phyloP scores from a whole-genome alignment of 2,797 vertebrate species.

The Hipposideros larvatus region DNA sequence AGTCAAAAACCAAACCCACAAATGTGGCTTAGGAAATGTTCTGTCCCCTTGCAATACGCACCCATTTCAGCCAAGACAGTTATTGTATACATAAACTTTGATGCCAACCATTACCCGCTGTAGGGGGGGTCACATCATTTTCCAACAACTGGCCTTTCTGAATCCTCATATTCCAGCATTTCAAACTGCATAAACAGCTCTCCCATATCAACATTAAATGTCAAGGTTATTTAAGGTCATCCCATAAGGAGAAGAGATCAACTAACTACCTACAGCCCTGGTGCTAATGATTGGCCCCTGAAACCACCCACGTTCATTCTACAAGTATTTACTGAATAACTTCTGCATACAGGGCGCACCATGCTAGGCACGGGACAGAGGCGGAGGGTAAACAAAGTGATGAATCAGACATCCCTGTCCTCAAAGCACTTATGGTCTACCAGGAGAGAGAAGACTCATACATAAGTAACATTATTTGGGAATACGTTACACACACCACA shows the following conservation, averaged over 20 bases:
- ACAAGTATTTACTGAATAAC: not conserved
- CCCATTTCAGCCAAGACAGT: not conserved
- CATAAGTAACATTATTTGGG: not conserved
- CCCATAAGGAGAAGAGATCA: not conserved
- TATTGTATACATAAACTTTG: not conserved
- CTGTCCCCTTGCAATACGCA: not conserved
- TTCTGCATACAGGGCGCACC: not conserved
- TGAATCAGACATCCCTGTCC: not conserved
- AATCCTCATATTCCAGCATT: not conserved
- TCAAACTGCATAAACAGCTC: not conserved
- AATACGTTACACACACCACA: not conserved
- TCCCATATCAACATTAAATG: not conserved
- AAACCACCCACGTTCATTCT: not conserved
- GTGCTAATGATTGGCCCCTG: not conserved
- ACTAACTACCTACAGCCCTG: not conserved
- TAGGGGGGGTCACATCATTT: not conserved
- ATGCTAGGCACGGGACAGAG: not conserved
- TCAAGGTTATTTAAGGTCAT: constrained; percentile 24
- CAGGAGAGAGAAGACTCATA: not conserved
- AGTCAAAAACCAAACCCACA: not conserved
- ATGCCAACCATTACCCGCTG: not conserved
- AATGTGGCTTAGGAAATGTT: not conserved
- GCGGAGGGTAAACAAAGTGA: not conserved
- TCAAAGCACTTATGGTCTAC: not conserved
- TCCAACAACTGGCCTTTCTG: constrained; percentile 28